phyloP scores from a whole-genome alignment of 1,140 invertebrate genomes.

The Drosophila cardini region DNA sequence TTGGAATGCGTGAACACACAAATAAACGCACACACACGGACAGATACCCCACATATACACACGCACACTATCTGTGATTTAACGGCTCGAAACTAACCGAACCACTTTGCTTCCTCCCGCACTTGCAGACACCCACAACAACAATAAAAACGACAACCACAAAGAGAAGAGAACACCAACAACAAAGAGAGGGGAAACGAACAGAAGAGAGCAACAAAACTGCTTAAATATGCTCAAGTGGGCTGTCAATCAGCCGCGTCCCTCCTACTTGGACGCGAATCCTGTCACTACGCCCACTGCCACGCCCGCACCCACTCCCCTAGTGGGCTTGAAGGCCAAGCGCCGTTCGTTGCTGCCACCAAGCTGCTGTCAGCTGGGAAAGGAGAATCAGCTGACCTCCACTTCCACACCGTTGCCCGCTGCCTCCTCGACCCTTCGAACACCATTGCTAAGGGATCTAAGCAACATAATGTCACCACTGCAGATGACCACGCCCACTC shows the following conservation, averaged over 20 bases:
- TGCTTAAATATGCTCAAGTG: constrained; percentile 78
- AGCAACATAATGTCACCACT: constrained; percentile 66
- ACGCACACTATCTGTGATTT: constrained; percentile 9
- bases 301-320: background rate
- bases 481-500: constrained; percentile 28
- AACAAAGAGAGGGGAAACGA: background rate
- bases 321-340: constrained; percentile 39
- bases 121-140: constrained; percentile 62
- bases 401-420: constrained; percentile 72
- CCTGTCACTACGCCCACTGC: background rate
- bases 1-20: constrained; percentile 22
- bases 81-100: constrained; percentile 34
- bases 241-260: constrained; percentile 77
- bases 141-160: background rate
- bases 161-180: background rate
- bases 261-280: constrained; percentile 59
- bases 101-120: constrained; percentile 26
- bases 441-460: constrained; percentile 67
- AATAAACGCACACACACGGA: constrained; percentile 11
- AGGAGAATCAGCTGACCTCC: constrained; percentile 76
- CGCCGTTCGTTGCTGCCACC: constrained; percentile 41
- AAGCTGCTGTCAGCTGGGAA: constrained; percentile 28
- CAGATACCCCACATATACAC: constrained; percentile 9
- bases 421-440: background rate
- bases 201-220: background rate